Conservation (phyloP, 2,797 vertebrate genomes). For the Anguilla anguilla region DNA sequence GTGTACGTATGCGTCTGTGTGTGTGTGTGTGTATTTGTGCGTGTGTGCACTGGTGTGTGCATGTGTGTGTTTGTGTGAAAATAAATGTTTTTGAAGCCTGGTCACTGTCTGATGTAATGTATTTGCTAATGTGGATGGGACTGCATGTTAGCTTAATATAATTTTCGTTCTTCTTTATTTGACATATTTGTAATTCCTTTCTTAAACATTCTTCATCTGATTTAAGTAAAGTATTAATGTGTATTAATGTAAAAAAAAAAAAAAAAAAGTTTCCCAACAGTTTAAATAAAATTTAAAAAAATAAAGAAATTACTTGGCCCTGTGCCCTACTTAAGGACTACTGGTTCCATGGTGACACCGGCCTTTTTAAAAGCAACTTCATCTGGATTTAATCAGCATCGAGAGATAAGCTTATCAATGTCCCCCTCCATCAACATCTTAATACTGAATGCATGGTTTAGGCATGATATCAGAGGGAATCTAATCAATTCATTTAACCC, state of each 20-base stretch:
- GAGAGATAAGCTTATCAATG: background rate
- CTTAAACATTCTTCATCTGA: background rate
- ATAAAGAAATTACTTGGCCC: background rate
- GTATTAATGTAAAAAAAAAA: background rate
- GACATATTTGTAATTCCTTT: background rate
- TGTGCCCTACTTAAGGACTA: background rate
- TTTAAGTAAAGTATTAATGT: background rate
- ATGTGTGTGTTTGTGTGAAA: background rate
- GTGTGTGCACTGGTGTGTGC: too few species aligned
- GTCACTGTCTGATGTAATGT: constrained; percentile 15
- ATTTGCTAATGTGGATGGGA: background rate
- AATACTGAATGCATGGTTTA: background rate
- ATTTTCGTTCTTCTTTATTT: background rate
- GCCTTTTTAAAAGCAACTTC: background rate
- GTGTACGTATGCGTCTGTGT: too few species aligned
- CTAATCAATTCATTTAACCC: background rate
- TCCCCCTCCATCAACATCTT: background rate
- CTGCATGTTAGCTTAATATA: background rate
- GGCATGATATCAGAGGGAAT: background rate
- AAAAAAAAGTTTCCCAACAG: background rate
- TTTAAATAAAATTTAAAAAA: background rate
- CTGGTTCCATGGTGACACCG: background rate
- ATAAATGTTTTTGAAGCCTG: constrained; percentile 24
- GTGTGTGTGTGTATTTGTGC: too few species aligned
- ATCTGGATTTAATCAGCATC: background rate